A percentile compares a stretch with the other conserved stretches of the same genome.
Evolutionary conservation across 2,888 invertebrate genomes (phyloP).

Genomic region (Acleris sparsana): DNA sequence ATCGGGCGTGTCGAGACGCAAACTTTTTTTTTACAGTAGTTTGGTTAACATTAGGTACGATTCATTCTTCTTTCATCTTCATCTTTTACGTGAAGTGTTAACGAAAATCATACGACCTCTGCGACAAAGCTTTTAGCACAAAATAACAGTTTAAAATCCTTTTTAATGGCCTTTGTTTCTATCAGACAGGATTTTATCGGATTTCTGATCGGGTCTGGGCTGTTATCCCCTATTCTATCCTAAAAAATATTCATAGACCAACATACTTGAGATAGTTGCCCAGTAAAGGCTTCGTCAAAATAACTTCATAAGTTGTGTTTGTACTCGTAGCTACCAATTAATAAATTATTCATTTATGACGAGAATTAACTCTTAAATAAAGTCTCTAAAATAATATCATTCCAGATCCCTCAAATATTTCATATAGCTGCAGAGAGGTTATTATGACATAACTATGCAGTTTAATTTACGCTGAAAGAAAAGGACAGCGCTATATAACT

Average conservation of each 20-base stretch:
- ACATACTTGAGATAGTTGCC: conserved; percentile 28
- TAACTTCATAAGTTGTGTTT: neutral
- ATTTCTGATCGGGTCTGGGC: conserved; percentile 39
- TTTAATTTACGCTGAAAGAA: too few relatives aligned
- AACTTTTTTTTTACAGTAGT: too few relatives aligned
- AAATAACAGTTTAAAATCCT: conserved; percentile 51
- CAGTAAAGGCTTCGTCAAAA: conserved; percentile 14
- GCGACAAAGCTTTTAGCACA: conserved; percentile 43
- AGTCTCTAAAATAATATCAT: too few relatives aligned
- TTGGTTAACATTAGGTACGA: too few relatives aligned
- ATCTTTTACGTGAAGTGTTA: neutral
- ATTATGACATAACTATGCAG: too few relatives aligned
- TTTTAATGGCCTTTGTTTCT: conserved; percentile 45
- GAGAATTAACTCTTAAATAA: too few relatives aligned
- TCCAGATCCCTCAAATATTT: too few relatives aligned
- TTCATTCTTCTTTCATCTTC: too few relatives aligned
- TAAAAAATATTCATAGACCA: conserved; percentile 44
- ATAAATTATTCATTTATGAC: neutral
- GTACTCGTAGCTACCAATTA: conserved; percentile 4
- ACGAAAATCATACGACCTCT: neutral
- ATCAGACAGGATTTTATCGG: conserved; percentile 47
- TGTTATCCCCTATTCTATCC: conserved; percentile 40
- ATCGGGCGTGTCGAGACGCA: too few relatives aligned
- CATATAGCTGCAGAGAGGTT: too few relatives aligned
- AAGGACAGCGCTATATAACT: too few relatives aligned